Conservation (phyloP, 1,140 invertebrate species). For the Cheumatopsyche charites region DNA sequence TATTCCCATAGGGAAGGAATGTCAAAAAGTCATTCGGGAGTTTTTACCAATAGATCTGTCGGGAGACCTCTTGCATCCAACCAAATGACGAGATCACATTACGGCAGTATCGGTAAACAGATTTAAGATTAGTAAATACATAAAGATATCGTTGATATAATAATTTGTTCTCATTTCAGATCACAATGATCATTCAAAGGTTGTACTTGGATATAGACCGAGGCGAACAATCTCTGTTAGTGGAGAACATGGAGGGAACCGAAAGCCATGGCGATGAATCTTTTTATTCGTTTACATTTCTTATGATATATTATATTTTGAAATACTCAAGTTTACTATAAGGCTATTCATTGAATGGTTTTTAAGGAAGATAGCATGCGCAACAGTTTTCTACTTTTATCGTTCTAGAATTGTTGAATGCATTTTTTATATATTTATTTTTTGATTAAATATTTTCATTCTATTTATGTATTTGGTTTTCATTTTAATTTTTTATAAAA, state of each 20-base stretch:
- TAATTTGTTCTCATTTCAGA: slow-evolving; percentile 35
- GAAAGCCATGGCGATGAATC: slow-evolving; percentile 46
- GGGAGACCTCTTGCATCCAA: slow-evolving; percentile 8
- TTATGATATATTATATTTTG: slow-evolving; percentile 10
- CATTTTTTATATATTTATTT: slow-evolving; percentile 10
- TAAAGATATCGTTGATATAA: slow-evolving; percentile 3
- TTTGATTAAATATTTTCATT: slow-evolving; percentile 29
- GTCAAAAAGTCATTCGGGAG: slow-evolving; percentile 46
- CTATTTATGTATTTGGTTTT: slow-evolving; percentile 30
- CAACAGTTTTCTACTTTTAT: not conserved
- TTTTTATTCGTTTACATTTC: not conserved
- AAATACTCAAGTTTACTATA: too few relatives aligned
- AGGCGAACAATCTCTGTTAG: slow-evolving; percentile 37
- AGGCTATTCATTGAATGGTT: too few relatives aligned
- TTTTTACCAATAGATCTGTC: slow-evolving; percentile 38
- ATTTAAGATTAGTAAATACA: not conserved
- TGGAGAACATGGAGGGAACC: slow-evolving; percentile 33
- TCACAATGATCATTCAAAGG: slow-evolving; percentile 37
- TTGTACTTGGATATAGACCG: slow-evolving; percentile 27
- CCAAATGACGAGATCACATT: slow-evolving; percentile 44
- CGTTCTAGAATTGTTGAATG: not conserved
- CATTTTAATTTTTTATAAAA: not conserved
- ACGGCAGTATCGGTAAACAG: slow-evolving; percentile 33
- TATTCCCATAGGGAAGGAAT: slow-evolving; percentile 42
- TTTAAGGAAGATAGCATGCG: too few relatives aligned